Percentiles rank a stretch among this genome's conserved stretches.
Evolutionary conservation across 2,797 vertebrate species (phyloP).

Genomic region (Lagorchestes hirsutus): DNA sequence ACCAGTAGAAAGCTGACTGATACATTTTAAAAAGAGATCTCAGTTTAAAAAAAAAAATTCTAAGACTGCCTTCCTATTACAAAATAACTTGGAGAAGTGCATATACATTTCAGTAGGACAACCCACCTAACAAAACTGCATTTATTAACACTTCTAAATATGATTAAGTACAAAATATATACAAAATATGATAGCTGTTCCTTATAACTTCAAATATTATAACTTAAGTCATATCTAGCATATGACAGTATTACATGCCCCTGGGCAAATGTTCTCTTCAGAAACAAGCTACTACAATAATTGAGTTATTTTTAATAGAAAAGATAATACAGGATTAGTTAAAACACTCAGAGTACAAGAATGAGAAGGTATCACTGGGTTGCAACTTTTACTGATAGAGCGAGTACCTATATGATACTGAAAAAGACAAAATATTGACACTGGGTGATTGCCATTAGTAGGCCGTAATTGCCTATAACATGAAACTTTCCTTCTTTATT

Average conservation of each 20-base stretch:
- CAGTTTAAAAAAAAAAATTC: neutral
- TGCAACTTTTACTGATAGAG: neutral
- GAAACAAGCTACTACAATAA: neutral
- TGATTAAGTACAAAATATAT: neutral
- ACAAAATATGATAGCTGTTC: neutral
- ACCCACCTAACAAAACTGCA: neutral
- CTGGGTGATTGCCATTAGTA: neutral
- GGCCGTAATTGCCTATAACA: neutral
- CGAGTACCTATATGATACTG: neutral
- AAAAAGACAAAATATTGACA: neutral
- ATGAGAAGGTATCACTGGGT: neutral
- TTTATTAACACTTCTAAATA: neutral
- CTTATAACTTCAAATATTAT: neutral
- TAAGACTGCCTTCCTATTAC: neutral
- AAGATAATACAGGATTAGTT: neutral
- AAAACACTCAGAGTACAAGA: neutral
- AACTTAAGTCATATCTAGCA: neutral
- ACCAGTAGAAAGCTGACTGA: fast-evolving
- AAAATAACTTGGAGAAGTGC: neutral
- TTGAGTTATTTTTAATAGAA: neutral
- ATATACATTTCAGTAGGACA: neutral
- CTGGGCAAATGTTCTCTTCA: neutral
- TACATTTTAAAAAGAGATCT: neutral
- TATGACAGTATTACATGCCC: neutral
- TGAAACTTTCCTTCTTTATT: neutral